Conservation (phyloP, 2,113 vertebrate genomes). For the Oreochromis aureus region DNA sequence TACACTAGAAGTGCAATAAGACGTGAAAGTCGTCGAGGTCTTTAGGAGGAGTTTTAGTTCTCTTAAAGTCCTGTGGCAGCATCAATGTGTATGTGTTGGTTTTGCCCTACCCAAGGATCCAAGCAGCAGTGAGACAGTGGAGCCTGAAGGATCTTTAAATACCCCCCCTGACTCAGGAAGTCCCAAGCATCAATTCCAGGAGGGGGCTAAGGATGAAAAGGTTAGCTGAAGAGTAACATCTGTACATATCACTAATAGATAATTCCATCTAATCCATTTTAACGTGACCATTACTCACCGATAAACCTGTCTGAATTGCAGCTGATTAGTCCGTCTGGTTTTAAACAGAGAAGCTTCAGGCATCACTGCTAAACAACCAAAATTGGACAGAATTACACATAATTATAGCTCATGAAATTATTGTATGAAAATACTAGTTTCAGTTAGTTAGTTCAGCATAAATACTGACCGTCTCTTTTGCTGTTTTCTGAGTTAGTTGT, state of each 20-base stretch:
- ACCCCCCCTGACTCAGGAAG: conserved; percentile 43
- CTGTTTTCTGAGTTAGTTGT: background rate
- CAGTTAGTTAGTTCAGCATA: background rate
- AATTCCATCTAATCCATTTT: background rate
- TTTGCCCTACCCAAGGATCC: conserved; percentile 48
- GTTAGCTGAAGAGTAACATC: conserved; percentile 12
- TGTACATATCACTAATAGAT: background rate
- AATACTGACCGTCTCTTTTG: background rate
- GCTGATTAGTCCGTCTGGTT: background rate
- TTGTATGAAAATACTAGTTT: background rate
- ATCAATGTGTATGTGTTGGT: conserved; percentile 13
- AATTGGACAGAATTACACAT: background rate
- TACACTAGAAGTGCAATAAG: background rate
- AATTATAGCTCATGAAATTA: background rate
- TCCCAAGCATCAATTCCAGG: conserved; percentile 57
- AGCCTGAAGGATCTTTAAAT: conserved; percentile 34
- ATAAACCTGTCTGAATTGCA: background rate
- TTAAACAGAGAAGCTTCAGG: background rate
- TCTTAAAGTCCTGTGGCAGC: background rate
- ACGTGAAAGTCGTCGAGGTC: background rate
- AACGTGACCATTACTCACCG: background rate
- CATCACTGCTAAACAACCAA: background rate
- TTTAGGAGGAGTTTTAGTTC: background rate
- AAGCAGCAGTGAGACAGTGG: conserved; percentile 37
- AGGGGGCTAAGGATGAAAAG: conserved; percentile 38